Base-by-base conservation (phyloP, 2,113 vertebrate species). In the Microtus richardsoni region DNA sequence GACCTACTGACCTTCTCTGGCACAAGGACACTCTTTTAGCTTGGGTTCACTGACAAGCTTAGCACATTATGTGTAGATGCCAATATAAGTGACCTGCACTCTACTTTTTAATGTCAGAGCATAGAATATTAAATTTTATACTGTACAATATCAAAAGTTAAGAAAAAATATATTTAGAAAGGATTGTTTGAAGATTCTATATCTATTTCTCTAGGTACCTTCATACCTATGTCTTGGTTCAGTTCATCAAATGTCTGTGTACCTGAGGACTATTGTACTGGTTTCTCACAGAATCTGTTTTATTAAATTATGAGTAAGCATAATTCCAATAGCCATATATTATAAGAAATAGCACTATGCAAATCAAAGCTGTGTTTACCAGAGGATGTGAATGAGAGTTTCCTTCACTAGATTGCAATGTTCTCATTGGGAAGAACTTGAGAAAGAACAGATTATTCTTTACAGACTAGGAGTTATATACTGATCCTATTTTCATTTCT, bases 231-330 rank as follows among this genome's bases (percentile, higher is more conserved):
- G 3, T 1, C 5, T 93, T 75, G 95, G 80, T 80, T 93, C 33
- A 79, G 14, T 6, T 82, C 60, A 86, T 60, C 41, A 75, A 22
- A 64, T 30, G 74, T 33, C 1, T 71, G 16, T 74, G 78, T 33
- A 94, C 21, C 41, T 54, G 16, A 87, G 79, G 19, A 44, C 41
- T 39, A 39, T 91, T 54, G 3, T 75, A 74, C 26, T 85, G 14
- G 3, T 73, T 73, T 19, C 26, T 49, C 54, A n/a, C 7, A 60
- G 26, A 60, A 86, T 30, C 60, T 78, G 10, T 84, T 73, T 84
- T 73, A 87, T 91, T 96, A 94, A 96, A 91, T 28, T 47, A 11
- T 84, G 22, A 93, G 73, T 91, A 83, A 54, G 7, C 73, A 4
- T 36, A 83, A 84, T 93, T 88, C 16, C n/a, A 85, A 88, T 89